Evolutionary conservation across 2,797 vertebrate genomes (phyloP), one percentile per base, ranked within the genome.

Genomic region (Hoplostethus atlanticus): DNA sequence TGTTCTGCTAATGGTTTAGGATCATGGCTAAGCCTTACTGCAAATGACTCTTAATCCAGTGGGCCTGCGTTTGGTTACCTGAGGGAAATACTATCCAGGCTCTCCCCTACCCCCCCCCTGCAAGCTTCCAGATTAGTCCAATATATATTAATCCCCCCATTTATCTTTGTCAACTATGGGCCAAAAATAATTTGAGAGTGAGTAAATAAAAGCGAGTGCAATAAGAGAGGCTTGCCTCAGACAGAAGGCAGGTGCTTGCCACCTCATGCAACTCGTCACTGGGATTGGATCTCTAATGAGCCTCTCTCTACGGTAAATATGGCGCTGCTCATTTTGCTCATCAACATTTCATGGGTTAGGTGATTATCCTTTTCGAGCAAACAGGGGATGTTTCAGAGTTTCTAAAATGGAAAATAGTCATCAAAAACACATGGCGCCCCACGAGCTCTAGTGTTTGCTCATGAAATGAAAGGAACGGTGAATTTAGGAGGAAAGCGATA

Each of bases 21-120:
- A 97, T 98, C 94, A 90, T 80, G 81, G 92, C 89, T 97, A 98
- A 99, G 95, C 96, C 96, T 94, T 96, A 92, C 87, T 95, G 97
- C 96, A 98, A 99, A 98, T 98, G 95, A 96, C 93, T 95, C 94
- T 93, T 98, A 98, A 98, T 99, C 97, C 97, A 95, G 95, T 95
- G 95, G 94, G 95, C 91, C 95, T 96, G 95, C 85, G 90, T 95
- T 95, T 89, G 72, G 95, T 96, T 97, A 96, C 97, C 97, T 97
- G 96, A 92, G 97, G 97, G 97, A 98, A 98, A 98, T 98, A 96
- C 96, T 95, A 96, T 94, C 96, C 94, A 94, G 93, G 92, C 85
- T 93, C 91, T 87, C 83, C 91, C 91, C 92, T 81, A 86, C 92
- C 91, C 94, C 89, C 76, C 76, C 90, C 3, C 93, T 90, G 91